These are phyloP conservation scores for Premnoplex brunnescens DNA, from an alignment of 2,797 vertebrate genomes.

Conservation along the genomic window DNA sequence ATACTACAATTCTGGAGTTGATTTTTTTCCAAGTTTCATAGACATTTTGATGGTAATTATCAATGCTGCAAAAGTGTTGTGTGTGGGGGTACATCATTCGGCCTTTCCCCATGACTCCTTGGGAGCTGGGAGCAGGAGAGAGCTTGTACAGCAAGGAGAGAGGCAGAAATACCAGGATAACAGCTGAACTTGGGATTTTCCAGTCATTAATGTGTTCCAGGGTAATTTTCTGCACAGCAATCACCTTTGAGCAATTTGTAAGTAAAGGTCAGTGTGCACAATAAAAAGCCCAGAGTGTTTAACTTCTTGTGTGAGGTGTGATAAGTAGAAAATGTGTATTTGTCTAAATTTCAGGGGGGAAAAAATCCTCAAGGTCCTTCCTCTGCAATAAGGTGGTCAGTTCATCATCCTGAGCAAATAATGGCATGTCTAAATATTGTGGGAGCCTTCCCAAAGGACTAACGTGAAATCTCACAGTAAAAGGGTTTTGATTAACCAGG, in stretches of 20 bases:
- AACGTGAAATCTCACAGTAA: neutral
- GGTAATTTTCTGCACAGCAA: neutral
- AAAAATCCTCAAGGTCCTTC: slow-evolving; percentile 29
- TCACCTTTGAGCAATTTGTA: neutral
- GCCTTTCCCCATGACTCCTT: neutral
- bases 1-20: neutral
- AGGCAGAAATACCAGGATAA: neutral
- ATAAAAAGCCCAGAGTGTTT: slow-evolving; percentile 44
- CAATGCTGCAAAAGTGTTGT: neutral
- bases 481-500: slow-evolving; percentile 66
- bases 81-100: neutral
- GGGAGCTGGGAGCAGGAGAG: neutral
- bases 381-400: neutral
- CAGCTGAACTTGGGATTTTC: neutral
- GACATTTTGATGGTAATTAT: neutral
- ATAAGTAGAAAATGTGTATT: slow-evolving; percentile 29
- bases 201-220: neutral
- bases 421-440: neutral
- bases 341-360: neutral
- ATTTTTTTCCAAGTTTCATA: neutral
- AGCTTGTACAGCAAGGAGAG: neutral
- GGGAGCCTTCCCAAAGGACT: neutral
- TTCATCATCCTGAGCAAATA: slow-evolving; percentile 34
- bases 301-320: slow-evolving; percentile 35
- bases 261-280: neutral